Conservation (phyloP, 2,113 vertebrate species). For the Aplodontia rufa region DNA sequence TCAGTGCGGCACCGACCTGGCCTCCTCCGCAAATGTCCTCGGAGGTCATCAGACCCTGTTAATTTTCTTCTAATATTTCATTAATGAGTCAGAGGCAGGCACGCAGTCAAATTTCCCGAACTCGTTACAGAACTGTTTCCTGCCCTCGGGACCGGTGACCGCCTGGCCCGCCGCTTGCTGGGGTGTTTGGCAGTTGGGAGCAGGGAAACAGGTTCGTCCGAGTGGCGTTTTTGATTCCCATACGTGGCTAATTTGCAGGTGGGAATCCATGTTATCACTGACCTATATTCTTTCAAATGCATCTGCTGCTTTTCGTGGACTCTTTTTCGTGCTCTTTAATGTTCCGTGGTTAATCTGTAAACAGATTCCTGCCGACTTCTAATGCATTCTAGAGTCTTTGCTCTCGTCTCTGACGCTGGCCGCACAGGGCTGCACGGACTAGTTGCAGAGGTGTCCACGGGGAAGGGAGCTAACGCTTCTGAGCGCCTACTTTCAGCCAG, state of each 20-base stretch:
- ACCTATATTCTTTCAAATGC: background rate
- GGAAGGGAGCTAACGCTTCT: background rate
- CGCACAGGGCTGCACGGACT: background rate
- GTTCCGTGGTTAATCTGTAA: background rate
- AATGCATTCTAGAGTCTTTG: background rate
- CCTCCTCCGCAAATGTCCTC: constrained; percentile 12
- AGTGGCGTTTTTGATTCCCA: constrained; percentile 18
- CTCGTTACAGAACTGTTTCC: background rate
- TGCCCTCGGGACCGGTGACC: background rate
- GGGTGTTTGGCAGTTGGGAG: background rate
- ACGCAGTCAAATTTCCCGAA: constrained; percentile 25
- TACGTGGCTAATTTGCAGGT: background rate
- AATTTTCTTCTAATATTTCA: constrained; percentile 60
- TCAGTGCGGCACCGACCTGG: background rate
- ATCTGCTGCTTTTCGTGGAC: background rate
- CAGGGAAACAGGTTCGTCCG: background rate
- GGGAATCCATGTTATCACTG: background rate
- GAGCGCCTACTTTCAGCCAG: background rate
- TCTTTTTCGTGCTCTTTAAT: background rate
- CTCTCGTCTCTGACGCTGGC: background rate
- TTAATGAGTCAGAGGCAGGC: constrained; percentile 48
- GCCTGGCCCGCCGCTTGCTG: background rate
- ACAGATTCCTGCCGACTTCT: background rate
- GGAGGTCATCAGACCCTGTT: constrained; percentile 32
- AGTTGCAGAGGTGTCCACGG: background rate